A percentile compares a stretch with the other conserved stretches of the same genome.
phyloP scores from a whole-genome alignment of 2,797 vertebrate genomes.

The Paramormyrops hopkinsi region DNA sequence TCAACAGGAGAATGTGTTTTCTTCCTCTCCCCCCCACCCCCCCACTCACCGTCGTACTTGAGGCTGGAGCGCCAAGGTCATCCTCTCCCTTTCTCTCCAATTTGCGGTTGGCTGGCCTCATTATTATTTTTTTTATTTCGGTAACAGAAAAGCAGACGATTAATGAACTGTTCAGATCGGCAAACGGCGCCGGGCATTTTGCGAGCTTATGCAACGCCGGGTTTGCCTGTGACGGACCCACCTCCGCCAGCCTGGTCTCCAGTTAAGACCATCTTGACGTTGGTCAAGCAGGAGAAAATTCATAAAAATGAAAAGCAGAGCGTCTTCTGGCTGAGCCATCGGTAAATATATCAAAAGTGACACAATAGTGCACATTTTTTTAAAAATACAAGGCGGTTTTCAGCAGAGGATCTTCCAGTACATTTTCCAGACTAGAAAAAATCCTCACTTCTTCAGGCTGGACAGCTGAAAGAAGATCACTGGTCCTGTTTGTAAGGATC shows the following conservation, averaged over 20 bases:
- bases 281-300: neutral
- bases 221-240: neutral
- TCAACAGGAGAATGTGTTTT: constrained; percentile 28
- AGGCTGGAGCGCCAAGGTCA: neutral
- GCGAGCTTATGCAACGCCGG: neutral
- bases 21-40: neutral
- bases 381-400: neutral
- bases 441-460: neutral
- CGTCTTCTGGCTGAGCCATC: neutral
- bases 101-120: neutral
- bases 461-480: neutral
- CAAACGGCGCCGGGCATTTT: neutral
- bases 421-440: neutral
- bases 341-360: neutral
- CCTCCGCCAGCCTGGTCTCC: neutral
- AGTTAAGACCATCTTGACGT: neutral
- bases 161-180: neutral
- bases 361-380: neutral
- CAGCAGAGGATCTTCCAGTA: neutral
- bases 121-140: constrained; percentile 13
- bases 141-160: neutral
- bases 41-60: neutral
- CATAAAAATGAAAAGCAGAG: neutral
- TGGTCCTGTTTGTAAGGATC: neutral
- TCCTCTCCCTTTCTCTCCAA: neutral